phyloP scores from a whole-genome alignment of 2,797 vertebrate genomes.

The Xerus rutilus region DNA sequence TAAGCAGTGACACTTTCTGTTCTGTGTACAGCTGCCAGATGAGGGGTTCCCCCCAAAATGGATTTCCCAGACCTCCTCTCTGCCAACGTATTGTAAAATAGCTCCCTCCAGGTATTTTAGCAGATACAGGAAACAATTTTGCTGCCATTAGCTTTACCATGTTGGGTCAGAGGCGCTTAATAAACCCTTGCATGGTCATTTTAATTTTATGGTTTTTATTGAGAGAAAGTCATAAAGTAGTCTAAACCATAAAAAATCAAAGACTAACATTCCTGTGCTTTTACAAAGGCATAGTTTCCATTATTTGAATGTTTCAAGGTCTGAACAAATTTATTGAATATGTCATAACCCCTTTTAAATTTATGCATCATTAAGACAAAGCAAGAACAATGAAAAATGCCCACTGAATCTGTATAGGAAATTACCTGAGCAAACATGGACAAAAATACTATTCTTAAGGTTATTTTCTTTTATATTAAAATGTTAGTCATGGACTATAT shows the following conservation, averaged over 20 bases:
- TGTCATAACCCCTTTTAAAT: conserved; percentile 65
- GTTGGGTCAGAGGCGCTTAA: conserved; percentile 65
- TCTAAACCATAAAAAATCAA: conserved; percentile 75
- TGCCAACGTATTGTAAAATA: conserved; percentile 51
- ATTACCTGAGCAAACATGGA: conserved; percentile 4
- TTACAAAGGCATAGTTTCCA: conserved; percentile 73
- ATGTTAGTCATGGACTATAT: background rate
- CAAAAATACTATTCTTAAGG: background rate
- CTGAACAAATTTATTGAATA: conserved; percentile 64
- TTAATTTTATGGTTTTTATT: conserved; percentile 81
- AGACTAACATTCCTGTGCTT: conserved; percentile 56
- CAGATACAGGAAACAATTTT: conserved; percentile 68
- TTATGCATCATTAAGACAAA: conserved; percentile 52
- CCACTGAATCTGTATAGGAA: conserved; percentile 26
- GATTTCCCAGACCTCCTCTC: conserved; percentile 51
- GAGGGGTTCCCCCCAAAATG: background rate
- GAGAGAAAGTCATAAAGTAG: conserved; percentile 72
- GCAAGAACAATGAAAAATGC: conserved; percentile 56
- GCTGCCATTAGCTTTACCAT: conserved; percentile 50
- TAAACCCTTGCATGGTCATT: conserved; percentile 78
- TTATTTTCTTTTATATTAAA: conserved; percentile 31
- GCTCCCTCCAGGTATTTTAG: conserved; percentile 36
- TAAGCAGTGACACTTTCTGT: conserved; percentile 19
- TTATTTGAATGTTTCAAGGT: conserved; percentile 72
- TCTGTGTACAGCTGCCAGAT: conserved; percentile 1